Conservation (phyloP, 2,888 invertebrate genomes). For the Luffia ferchaultella region DNA sequence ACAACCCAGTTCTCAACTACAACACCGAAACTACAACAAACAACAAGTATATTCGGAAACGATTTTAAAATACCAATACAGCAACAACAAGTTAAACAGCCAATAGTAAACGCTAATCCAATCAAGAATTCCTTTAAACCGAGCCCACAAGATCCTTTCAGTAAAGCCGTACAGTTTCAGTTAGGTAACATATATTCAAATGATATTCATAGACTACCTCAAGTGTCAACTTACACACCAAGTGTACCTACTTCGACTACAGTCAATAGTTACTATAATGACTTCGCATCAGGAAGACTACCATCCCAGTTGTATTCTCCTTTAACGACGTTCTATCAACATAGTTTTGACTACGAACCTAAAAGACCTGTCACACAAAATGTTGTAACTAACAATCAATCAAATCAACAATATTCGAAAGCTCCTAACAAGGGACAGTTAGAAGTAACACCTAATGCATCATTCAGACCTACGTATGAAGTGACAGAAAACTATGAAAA, state of each 20-base stretch:
- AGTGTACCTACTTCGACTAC: conserved; percentile 32
- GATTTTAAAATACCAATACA: conserved; percentile 58
- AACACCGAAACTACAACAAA: conserved; percentile 40
- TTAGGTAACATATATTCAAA: conserved; percentile 27
- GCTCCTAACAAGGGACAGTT: conserved; percentile 27
- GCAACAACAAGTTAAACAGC: conserved; percentile 26
- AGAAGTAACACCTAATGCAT: conserved; percentile 22
- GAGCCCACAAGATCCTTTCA: conserved; percentile 54
- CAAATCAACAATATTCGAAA: conserved; percentile 30
- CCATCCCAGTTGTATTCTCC: conserved; percentile 30
- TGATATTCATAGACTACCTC: background rate
- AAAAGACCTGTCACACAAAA: conserved; percentile 42
- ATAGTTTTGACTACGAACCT: conserved; percentile 33
- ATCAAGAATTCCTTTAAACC: conserved; percentile 43
- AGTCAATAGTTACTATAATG: conserved; percentile 26
- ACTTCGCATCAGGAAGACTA: conserved; percentile 22
- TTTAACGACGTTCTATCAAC: conserved; percentile 24
- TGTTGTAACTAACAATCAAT: conserved; percentile 29
- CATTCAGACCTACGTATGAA: conserved; percentile 42
- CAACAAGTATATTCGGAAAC: conserved; percentile 10
- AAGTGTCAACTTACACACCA: conserved; percentile 47
- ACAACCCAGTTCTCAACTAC: conserved; percentile 31
- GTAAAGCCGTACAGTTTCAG: conserved; percentile 32
- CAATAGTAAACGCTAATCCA: conserved; percentile 28
- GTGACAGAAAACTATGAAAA: conserved; percentile 46